A percentile compares a stretch with the other conserved stretches of the same genome.
Conservation (phyloP, 2,888 invertebrate species). For the Phanerotoma sp. region DNA sequence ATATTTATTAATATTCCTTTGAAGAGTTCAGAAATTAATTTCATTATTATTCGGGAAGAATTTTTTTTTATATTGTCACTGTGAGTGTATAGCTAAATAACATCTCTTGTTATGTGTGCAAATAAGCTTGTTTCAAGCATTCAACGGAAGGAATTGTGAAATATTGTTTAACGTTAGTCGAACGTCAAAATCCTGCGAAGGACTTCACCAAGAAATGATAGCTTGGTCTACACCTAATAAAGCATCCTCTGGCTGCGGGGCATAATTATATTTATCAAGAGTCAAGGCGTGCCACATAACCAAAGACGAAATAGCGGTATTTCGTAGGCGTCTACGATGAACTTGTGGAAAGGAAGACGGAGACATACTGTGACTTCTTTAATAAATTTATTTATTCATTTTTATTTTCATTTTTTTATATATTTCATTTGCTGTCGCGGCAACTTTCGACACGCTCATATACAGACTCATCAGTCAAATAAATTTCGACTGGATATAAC, state of each 20-base stretch:
- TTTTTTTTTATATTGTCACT: too few species aligned
- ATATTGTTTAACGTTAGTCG: not conserved
- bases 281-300: slow-evolving; percentile 19
- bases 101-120: too few species aligned
- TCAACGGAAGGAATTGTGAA: slow-evolving; percentile 1
- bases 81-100: too few species aligned
- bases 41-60: too few species aligned
- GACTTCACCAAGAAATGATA: not conserved
- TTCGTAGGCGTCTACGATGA: slow-evolving; percentile 20
- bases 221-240: slow-evolving; percentile 27
- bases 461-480: slow-evolving; percentile 1
- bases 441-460: not conserved
- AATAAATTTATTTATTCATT: too few species aligned
- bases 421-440: not conserved
- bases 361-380: too few species aligned
- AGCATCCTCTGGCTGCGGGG: slow-evolving; percentile 26
- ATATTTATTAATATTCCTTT: too few species aligned
- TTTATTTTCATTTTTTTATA: too few species aligned
- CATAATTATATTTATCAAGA: slow-evolving; percentile 27
- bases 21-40: too few species aligned
- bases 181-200: not conserved
- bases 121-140: too few species aligned
- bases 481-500: slow-evolving; percentile 3
- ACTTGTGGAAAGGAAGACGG: too few species aligned
- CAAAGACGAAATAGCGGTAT: slow-evolving; percentile 24